These are phyloP conservation scores for Aphelenchoides bicaudatus DNA, from an alignment of 2,888 invertebrate species.

Conservation along the genomic window DNA sequence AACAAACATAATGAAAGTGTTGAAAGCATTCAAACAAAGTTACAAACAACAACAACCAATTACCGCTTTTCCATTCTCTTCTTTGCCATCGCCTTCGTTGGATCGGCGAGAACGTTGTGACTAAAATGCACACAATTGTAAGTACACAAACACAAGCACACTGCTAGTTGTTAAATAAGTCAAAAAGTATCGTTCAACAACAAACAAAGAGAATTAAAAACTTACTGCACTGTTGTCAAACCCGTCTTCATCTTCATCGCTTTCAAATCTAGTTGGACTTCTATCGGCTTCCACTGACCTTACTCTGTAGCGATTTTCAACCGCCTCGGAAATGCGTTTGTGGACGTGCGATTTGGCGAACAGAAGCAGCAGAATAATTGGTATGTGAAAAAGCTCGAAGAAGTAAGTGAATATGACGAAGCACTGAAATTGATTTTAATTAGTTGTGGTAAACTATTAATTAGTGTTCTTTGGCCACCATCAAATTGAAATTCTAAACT, in stretches of 20 bases:
- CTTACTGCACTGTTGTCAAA: conserved; percentile 13
- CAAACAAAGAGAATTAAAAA: conserved; percentile 1
- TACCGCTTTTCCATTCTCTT: background rate
- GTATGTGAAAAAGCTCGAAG: conserved; percentile 92
- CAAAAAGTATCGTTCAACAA: background rate
- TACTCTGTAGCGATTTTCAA: conserved; percentile 21
- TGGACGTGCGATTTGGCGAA: conserved; percentile 65
- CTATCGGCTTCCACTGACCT: conserved; percentile 6
- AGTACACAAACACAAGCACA: no score
- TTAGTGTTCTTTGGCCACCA: background rate
- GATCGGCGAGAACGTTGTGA: background rate
- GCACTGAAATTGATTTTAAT: conserved; percentile 62
- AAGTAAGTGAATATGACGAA: conserved; percentile 87
- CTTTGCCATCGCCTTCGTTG: background rate
- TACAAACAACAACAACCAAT: background rate
- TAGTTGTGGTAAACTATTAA: background rate
- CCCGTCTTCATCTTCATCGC: conserved; percentile 18
- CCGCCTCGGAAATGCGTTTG: conserved; percentile 24
- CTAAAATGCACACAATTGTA: no score
- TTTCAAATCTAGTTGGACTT: background rate
- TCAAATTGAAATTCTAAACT: no score
- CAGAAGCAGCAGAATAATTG: conserved; percentile 75
- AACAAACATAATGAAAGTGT: background rate
- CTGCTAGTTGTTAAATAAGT: no score
- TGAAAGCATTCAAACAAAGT: background rate